These are phyloP conservation scores for Callithrix jacchus DNA, from an alignment of 2,113 vertebrate genomes.

Conservation along the genomic window DNA sequence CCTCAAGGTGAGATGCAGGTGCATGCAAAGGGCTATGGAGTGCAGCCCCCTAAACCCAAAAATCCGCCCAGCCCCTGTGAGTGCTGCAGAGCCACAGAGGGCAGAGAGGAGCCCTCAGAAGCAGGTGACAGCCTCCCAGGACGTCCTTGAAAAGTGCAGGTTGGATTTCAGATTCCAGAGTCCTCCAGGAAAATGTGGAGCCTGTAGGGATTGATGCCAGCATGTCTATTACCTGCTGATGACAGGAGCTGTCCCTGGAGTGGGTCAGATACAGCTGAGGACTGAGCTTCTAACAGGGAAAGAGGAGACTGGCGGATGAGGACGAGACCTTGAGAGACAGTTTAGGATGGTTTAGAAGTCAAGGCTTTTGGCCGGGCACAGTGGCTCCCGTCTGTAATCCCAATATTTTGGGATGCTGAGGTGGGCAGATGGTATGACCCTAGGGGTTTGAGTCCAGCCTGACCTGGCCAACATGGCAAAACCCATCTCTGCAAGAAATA, in stretches of 20 bases:
- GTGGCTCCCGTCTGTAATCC: too few species aligned
- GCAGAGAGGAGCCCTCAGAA: not conserved
- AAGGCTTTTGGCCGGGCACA: too few species aligned
- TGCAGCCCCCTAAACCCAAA: not conserved
- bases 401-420: too few species aligned
- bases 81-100: accelerated
- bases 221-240: not conserved
- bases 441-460: too few species aligned
- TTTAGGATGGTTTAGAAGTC: not conserved
- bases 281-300: accelerated
- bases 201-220: not conserved
- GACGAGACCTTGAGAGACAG: accelerated
- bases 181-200: not conserved
- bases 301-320: accelerated
- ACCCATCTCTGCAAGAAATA: too few species aligned
- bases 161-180: not conserved
- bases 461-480: too few species aligned
- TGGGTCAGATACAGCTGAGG: not conserved
- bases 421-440: too few species aligned
- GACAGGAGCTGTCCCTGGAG: not conserved
- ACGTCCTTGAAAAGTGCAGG: not conserved
- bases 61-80: too few species aligned
- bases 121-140: not conserved
- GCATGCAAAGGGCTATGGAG: too few species aligned
- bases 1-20: not conserved